phyloP scores from a whole-genome alignment of 1,140 invertebrate genomes.

The Delia radicum region DNA sequence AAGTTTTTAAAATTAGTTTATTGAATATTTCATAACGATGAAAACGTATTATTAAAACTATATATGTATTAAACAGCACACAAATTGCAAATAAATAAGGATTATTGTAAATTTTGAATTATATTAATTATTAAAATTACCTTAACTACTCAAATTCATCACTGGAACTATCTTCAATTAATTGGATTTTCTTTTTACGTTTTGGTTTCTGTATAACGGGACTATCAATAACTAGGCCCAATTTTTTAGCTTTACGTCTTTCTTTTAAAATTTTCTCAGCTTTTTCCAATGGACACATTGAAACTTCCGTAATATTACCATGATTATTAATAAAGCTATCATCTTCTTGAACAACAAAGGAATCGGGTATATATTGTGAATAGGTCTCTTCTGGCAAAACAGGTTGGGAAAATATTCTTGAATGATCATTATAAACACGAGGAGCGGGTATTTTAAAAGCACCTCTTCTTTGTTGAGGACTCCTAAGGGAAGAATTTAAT shows the following conservation, averaged over 20 bases:
- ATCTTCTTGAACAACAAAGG: constrained; percentile 39
- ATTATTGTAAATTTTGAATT: no score
- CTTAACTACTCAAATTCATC: constrained; percentile 11
- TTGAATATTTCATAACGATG: no score
- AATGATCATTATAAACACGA: constrained; percentile 38
- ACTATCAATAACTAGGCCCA: not conserved
- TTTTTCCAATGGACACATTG: constrained; percentile 43
- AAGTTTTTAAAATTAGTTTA: no score
- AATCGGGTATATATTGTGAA: constrained; percentile 44
- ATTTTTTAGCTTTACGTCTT: constrained; percentile 27
- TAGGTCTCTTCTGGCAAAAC: constrained; percentile 30
- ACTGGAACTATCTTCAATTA: constrained; percentile 25
- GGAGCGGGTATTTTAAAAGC: constrained; percentile 47
- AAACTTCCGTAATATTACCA: constrained; percentile 19
- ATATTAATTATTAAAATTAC: no score
- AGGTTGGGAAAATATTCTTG: constrained; percentile 45
- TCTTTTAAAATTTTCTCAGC: constrained; percentile 49
- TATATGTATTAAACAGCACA: no score
- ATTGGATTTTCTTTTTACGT: not conserved
- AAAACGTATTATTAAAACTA: no score
- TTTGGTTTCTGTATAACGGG: not conserved
- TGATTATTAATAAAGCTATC: constrained; percentile 28
- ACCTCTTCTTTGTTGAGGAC: constrained; percentile 39
- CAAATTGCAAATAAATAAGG: no score
- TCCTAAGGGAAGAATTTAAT: constrained; percentile 31